A percentile compares a stretch with the other conserved stretches of the same genome.
Evolutionary conservation across 2,888 invertebrate genomes (phyloP).

Genomic region (Platynereis dumerilii): DNA sequence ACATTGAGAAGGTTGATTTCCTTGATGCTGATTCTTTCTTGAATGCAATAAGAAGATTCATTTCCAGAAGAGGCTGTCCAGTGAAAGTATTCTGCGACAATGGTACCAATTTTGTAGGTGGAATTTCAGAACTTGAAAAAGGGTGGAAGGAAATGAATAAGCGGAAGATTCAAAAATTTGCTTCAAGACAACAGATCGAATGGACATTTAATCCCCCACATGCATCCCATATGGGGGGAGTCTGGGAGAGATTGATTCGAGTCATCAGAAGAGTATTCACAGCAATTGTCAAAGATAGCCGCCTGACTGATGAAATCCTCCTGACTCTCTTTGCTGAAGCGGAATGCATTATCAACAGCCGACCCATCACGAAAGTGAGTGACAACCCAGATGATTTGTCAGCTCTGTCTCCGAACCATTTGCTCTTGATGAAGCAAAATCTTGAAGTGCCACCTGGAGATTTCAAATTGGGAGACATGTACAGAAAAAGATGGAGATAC

Average conservation of each 20-base stretch:
- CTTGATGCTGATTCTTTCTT: constrained; percentile 13
- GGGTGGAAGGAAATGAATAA: no score
- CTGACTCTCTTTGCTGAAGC: constrained; percentile 37
- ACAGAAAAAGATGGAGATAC: constrained; percentile 17
- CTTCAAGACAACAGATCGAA: constrained; percentile 10
- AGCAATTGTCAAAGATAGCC: constrained; percentile 24
- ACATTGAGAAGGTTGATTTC: constrained; percentile 16
- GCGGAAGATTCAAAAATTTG: no score
- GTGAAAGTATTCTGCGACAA: constrained; percentile 6
- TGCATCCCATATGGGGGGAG: constrained; percentile 43
- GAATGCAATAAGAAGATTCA: constrained; percentile 9
- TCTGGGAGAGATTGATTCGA: constrained; percentile 46
- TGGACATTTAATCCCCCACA: constrained; percentile 37
- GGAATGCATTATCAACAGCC: constrained; percentile 32
- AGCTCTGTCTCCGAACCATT: constrained; percentile 26
- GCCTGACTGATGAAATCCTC: constrained; percentile 31
- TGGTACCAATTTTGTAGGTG: constrained; percentile 27
- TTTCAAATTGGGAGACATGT: constrained; percentile 17
- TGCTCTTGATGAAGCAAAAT: constrained; percentile 24
- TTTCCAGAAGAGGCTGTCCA: neutral
- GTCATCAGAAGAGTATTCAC: no score
- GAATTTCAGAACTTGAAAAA: constrained; percentile 16
- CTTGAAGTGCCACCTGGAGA: constrained; percentile 16
- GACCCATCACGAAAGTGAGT: constrained; percentile 33
- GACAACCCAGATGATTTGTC: constrained; percentile 12